phyloP scores from a whole-genome alignment of 2,888 invertebrate species.

The Xanthorhoe spadicearia region DNA sequence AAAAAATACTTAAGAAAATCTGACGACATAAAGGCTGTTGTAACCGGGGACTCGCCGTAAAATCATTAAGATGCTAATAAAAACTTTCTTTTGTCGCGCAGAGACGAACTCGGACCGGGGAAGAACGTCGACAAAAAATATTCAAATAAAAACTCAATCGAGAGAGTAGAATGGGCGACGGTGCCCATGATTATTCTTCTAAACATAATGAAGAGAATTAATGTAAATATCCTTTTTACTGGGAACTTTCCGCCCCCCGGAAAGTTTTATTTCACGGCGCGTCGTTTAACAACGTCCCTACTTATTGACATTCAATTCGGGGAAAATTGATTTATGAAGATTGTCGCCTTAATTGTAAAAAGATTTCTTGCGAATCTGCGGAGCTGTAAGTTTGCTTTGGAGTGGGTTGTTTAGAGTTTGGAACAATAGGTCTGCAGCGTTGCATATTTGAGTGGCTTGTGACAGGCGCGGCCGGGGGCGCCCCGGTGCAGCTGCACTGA shows the following conservation, averaged over 20 bases:
- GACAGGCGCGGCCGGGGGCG: slow-evolving; percentile 48
- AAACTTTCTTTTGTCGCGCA: slow-evolving; percentile 84
- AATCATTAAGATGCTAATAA: slow-evolving; percentile 86
- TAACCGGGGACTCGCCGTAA: slow-evolving; percentile 85
- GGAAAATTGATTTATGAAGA: slow-evolving; percentile 85
- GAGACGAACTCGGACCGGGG: slow-evolving; percentile 72
- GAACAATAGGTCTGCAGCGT: slow-evolving; percentile 63
- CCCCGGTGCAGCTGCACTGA: slow-evolving; percentile 75
- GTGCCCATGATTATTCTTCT: slow-evolving; percentile 85
- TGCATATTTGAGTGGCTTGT: slow-evolving; percentile 77
- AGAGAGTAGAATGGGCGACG: slow-evolving; percentile 78
- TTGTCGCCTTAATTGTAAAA: slow-evolving; percentile 82
- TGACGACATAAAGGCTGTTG: slow-evolving; percentile 85
- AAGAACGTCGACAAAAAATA: slow-evolving; percentile 68
- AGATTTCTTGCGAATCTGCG: slow-evolving; percentile 61
- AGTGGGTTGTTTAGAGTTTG: slow-evolving; percentile 42
- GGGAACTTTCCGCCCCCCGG: slow-evolving; percentile 81
- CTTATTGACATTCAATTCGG: slow-evolving; percentile 85
- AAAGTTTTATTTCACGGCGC: slow-evolving; percentile 84
- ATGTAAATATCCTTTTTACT: slow-evolving; percentile 85
- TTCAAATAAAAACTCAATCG: slow-evolving; percentile 85
- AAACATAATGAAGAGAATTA: slow-evolving; percentile 86
- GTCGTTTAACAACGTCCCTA: slow-evolving; percentile 84
- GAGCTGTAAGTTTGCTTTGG: slow-evolving; percentile 32
- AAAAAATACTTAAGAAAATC: slow-evolving; percentile 85